phyloP scores from a whole-genome alignment of 1,140 invertebrate genomes.

The Cecropterus lyciades region DNA sequence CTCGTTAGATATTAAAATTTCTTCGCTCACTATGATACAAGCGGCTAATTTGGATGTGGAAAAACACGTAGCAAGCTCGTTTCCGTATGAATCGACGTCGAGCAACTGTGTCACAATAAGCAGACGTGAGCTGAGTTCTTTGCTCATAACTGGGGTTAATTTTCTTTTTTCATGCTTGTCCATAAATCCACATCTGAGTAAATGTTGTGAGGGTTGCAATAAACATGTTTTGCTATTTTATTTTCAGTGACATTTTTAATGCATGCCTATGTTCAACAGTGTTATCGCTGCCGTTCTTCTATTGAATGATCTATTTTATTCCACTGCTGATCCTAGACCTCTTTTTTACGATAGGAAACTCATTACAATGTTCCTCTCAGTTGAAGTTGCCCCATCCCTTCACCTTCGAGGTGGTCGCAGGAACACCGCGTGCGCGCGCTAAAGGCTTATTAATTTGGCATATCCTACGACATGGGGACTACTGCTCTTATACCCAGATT shows the following conservation, averaged over 20 bases:
- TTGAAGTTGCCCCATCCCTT: no score
- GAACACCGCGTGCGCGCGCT: no score
- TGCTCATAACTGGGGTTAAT: constrained; percentile 19
- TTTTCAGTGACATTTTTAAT: not conserved
- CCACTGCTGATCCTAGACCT: no score
- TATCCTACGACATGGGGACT: no score
- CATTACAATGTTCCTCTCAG: no score
- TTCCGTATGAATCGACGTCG: constrained; percentile 22
- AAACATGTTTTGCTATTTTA: not conserved
- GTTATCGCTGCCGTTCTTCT: no score
- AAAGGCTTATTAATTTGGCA: no score
- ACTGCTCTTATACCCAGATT: no score
- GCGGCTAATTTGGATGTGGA: not conserved
- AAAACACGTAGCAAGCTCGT: constrained; percentile 22
- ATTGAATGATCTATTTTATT: no score
- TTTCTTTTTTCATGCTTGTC: constrained; percentile 15
- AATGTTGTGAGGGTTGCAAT: not conserved
- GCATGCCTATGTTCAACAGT: not conserved
- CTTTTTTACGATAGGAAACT: no score
- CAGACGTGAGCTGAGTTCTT: constrained; percentile 21
- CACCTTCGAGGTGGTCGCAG: no score
- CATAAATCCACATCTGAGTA: not conserved
- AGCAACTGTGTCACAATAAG: constrained; percentile 19
- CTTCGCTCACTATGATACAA: constrained; percentile 2
- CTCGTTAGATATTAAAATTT: not conserved